Conservation (phyloP, 2,113 vertebrate genomes). For the Rhabdornis inornatus region DNA sequence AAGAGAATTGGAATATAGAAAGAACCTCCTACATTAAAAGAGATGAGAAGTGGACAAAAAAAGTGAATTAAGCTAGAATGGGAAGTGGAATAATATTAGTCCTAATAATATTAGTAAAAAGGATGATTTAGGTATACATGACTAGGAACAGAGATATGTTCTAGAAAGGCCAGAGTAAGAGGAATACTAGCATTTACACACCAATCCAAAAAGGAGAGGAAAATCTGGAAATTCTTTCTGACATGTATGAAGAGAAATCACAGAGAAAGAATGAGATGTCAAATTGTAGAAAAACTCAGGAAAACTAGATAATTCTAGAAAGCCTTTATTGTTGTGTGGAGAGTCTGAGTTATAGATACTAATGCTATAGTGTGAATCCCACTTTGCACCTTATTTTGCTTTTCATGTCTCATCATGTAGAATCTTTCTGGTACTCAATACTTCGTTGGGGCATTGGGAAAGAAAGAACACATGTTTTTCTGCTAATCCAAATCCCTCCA, state of each 20-base stretch:
- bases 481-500: neutral
- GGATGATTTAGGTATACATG: rapidly evolving
- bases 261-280: neutral
- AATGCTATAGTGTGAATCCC: neutral
- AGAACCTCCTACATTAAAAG: neutral
- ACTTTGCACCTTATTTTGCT: neutral
- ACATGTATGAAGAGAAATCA: neutral
- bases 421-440: neutral
- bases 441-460: neutral
- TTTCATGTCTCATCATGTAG: neutral
- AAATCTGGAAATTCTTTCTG: neutral
- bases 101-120: neutral
- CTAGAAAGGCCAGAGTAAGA: neutral
- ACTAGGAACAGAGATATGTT: neutral
- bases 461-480: neutral
- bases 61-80: neutral
- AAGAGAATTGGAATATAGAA: neutral
- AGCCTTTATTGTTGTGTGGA: neutral
- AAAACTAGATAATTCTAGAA: neutral
- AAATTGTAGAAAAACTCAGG: neutral
- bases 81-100: neutral
- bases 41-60: neutral
- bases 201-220: neutral
- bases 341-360: neutral
- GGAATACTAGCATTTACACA: neutral